Percentiles rank a stretch among this genome's conserved stretches.
phyloP scores from a whole-genome alignment of 2,888 invertebrate species.

The Agonopterix subpropinquella region DNA sequence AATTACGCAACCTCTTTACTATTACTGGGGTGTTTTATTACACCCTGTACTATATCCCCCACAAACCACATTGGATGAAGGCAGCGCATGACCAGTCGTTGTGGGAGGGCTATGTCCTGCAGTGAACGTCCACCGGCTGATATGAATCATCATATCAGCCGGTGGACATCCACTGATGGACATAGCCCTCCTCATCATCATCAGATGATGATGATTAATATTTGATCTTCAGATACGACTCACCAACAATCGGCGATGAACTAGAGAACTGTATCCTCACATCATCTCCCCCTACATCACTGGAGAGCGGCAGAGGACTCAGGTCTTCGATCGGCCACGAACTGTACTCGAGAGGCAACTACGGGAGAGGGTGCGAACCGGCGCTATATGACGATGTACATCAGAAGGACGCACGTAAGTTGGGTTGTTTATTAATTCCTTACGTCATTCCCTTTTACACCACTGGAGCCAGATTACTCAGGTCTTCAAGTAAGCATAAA shows the following conservation, averaged over 20 bases:
- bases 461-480: slow-evolving; percentile 74
- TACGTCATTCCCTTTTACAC: slow-evolving; percentile 29
- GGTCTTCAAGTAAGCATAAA: slow-evolving; percentile 81
- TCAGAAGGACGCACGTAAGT: slow-evolving; percentile 38
- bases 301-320: slow-evolving; percentile 77
- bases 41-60: too few relatives aligned
- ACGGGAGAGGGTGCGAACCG: slow-evolving; percentile 87
- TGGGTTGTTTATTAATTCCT: not conserved
- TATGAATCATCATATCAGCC: too few relatives aligned
- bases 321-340: slow-evolving; percentile 81
- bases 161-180: too few relatives aligned
- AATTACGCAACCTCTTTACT: too few relatives aligned
- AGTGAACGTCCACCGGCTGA: too few relatives aligned
- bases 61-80: too few relatives aligned
- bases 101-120: too few relatives aligned
- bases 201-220: too few relatives aligned
- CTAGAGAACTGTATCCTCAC: slow-evolving; percentile 86
- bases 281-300: slow-evolving; percentile 74
- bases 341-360: slow-evolving; percentile 87
- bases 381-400: slow-evolving; percentile 68
- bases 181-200: too few relatives aligned
- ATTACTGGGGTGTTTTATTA: too few relatives aligned
- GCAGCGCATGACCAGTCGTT: too few relatives aligned
- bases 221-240: slow-evolving; percentile 74
- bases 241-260: slow-evolving; percentile 78